These are phyloP conservation scores for Drusus annulatus DNA, from an alignment of 1,140 invertebrate species.

Conservation along the genomic window DNA sequence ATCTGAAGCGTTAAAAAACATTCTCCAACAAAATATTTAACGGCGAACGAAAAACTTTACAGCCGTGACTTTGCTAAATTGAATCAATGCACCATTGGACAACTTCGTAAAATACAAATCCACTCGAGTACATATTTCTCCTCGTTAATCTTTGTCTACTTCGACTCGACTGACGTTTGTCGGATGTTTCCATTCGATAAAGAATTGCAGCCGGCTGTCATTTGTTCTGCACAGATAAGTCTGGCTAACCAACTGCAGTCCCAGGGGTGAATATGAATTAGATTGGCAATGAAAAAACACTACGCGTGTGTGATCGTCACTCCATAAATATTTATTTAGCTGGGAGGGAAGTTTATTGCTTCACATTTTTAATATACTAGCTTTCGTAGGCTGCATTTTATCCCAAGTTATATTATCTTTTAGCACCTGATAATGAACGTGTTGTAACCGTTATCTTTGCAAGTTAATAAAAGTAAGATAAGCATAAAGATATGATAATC, in stretches of 20 bases:
- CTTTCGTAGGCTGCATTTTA: no score
- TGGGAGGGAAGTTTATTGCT: not conserved
- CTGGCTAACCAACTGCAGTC: not conserved
- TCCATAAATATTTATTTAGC: constrained; percentile 39
- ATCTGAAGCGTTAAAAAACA: no score
- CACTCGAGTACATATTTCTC: not conserved
- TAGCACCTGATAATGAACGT: no score
- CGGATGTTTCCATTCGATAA: constrained; percentile 43
- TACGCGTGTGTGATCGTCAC: constrained; percentile 7
- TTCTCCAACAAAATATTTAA: no score
- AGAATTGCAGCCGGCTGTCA: constrained; percentile 26
- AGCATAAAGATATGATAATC: no score
- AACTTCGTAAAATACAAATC: not conserved
- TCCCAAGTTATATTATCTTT: no score
- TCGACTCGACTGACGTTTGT: not conserved
- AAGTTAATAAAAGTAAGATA: no score
- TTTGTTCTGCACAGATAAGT: constrained; percentile 52
- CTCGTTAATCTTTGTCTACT: constrained; percentile 23
- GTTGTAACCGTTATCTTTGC: no score
- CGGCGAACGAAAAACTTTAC: no score
- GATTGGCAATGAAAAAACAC: constrained; percentile 4
- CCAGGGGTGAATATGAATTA: constrained; percentile 50
- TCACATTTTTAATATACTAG: no score
- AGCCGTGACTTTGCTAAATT: not conserved
- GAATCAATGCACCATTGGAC: not conserved